Base-by-base conservation (phyloP, 2,113 vertebrate genomes). In the Morone saxatilis region DNA sequence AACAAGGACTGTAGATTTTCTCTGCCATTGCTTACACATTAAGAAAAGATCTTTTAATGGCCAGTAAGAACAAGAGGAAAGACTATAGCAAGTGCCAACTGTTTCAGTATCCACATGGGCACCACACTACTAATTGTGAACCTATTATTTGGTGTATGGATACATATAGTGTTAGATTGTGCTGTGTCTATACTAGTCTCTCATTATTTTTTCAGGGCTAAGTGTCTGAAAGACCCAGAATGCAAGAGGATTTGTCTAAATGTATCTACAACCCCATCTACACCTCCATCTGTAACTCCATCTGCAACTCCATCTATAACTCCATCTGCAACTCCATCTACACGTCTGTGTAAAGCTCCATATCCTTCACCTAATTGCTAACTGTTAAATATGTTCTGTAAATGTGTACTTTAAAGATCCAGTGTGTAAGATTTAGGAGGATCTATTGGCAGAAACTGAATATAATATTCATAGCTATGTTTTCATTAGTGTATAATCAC, bases 181-280 rank as follows among this genome's bases (percentile, higher is more conserved):
- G 25, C 7, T 47, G 13, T 59, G 12, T 68, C 31, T 22, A 0
- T 51, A 36, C 25, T 19, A 8, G 4, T 47, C 31, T 62, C 17
- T 63, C 4, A 3, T 62, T 22, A 31, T 31, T 73, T 60, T 86
- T 80, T 56, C 67, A 92, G 90, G 31, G 31, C 31, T 31, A 31
- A 1, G 0, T 91, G 85, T 79, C 7, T 4, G 50, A 1, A 36
- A 0, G 0, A 7, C 4, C 0, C 51, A 78, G 19, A 57, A 2
- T 90, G 80, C 78, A n/a, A 1, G n/a, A 70, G 0, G 45, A 57
- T 36, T 22, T 86, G 81, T 73, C 1, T 1, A 45, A 22, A 41
- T 45, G 1, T 53, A 56, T 9, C 13, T 36, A 11, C 51, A 54
- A 2, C 6, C 4, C n/a, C 56, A 45, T 4, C 16, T 54, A 5